Percentiles rank a stretch among this genome's conserved stretches.
phyloP scores from a whole-genome alignment of 2,113 vertebrate species.

The Redunca redunca region DNA sequence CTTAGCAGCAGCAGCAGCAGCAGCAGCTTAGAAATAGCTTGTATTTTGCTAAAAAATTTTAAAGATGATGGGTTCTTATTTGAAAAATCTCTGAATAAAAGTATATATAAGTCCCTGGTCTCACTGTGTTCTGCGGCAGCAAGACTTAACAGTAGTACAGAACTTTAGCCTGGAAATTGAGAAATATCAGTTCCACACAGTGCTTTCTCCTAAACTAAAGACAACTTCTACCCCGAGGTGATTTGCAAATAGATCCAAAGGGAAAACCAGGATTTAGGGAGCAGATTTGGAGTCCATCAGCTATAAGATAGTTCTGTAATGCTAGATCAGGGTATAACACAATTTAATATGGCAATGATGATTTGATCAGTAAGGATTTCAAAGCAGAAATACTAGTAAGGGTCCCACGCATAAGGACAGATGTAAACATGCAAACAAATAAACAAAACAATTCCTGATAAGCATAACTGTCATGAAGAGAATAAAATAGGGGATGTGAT shows the following conservation, averaged over 20 bases:
- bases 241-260: background rate
- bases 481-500: background rate
- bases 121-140: background rate
- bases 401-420: background rate
- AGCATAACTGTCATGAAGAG: background rate
- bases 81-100: background rate
- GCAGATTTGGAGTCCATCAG: background rate
- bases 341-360: background rate
- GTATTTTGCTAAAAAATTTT: constrained; percentile 19
- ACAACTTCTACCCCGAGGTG: background rate
- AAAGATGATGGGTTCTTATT: background rate
- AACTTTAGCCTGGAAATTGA: constrained; percentile 1
- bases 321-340: background rate
- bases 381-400: background rate
- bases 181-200: background rate
- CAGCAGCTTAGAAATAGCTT: constrained; percentile 10
- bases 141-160: background rate
- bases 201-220: background rate
- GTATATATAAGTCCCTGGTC: background rate
- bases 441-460: background rate
- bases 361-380: background rate
- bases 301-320: background rate
- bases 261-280: background rate
- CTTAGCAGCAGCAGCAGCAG: no score
- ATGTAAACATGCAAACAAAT: background rate